Evolutionary conservation across 2,888 invertebrate genomes (phyloP).

Genomic region (Cantharis lateralis): DNA sequence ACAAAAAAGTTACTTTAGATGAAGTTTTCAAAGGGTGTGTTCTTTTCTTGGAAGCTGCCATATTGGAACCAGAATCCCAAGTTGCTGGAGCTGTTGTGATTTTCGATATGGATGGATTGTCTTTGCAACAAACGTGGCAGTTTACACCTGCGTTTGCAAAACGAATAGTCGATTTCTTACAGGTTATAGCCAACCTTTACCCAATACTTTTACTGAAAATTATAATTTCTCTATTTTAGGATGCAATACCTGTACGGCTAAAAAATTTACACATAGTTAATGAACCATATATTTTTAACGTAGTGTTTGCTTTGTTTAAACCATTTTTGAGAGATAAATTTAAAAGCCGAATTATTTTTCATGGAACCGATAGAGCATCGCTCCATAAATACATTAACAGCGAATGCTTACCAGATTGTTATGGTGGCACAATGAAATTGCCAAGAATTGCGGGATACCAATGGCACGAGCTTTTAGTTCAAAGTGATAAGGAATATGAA

Average conservation of each 20-base stretch:
- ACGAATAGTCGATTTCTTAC: conserved; percentile 82
- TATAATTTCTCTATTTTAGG: conserved; percentile 59
- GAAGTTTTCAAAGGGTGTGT: conserved; percentile 85
- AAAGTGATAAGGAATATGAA: conserved; percentile 75
- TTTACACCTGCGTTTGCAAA: conserved; percentile 86
- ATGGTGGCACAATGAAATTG: conserved; percentile 74
- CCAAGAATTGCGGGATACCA: conserved; percentile 71
- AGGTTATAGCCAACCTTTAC: conserved; percentile 56
- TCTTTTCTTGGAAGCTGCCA: conserved; percentile 79
- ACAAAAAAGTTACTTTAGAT: conserved; percentile 75
- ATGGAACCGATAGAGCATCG: conserved; percentile 75
- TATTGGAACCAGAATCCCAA: conserved; percentile 77
- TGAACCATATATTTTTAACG: conserved; percentile 88
- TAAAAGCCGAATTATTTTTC: conserved; percentile 78
- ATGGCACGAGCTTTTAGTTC: conserved; percentile 73
- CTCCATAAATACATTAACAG: conserved; percentile 74
- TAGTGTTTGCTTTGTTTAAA: conserved; percentile 87
- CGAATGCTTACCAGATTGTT: conserved; percentile 71
- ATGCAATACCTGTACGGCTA: conserved; percentile 81
- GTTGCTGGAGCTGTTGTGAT: conserved; percentile 79
- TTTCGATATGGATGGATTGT: conserved; percentile 85
- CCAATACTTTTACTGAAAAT: not conserved
- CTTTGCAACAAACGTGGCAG: conserved; percentile 81
- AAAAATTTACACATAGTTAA: conserved; percentile 89
- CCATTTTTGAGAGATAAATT: conserved; percentile 88